Conservation (phyloP, 2,888 invertebrate species). For the Reticulitermes lucifugus region DNA sequence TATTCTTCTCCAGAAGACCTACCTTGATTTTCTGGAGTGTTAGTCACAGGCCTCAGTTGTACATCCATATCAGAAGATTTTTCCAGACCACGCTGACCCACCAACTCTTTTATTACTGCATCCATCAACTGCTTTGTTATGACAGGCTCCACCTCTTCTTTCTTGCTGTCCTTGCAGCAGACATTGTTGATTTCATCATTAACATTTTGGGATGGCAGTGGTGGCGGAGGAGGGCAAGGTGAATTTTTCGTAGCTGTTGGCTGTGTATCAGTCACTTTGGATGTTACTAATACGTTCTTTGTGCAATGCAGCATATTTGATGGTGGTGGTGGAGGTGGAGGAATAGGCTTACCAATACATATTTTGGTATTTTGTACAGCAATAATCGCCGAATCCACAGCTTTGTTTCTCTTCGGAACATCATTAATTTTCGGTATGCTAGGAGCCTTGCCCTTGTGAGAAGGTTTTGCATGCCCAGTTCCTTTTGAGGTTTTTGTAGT, state of each 20-base stretch:
- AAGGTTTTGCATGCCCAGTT: background rate
- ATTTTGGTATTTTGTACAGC: constrained; percentile 54
- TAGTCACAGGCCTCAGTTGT: too few relatives aligned
- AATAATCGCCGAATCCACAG: background rate
- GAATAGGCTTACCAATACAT: background rate
- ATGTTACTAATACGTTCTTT: background rate
- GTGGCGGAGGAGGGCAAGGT: constrained; percentile 43
- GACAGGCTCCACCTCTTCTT: constrained; percentile 23
- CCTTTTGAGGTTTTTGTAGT: background rate
- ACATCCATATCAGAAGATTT: background rate
- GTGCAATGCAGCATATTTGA: background rate
- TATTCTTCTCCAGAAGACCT: constrained; percentile 65
- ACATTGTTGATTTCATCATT: background rate
- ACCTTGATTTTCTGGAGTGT: background rate
- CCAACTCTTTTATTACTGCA: constrained; percentile 64
- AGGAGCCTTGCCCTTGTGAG: constrained; percentile 32
- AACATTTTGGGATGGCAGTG: constrained; percentile 39
- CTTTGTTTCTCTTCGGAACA: background rate
- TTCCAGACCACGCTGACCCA: constrained; percentile 53
- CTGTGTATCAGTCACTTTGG: background rate
- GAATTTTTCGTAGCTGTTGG: background rate
- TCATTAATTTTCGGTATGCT: background rate
- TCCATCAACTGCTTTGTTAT: constrained; percentile 63
- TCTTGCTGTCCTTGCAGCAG: background rate
- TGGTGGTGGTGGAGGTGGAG: constrained; percentile 14